phyloP scores from a whole-genome alignment of 2,113 vertebrate species.

The Lucifuga dentata region DNA sequence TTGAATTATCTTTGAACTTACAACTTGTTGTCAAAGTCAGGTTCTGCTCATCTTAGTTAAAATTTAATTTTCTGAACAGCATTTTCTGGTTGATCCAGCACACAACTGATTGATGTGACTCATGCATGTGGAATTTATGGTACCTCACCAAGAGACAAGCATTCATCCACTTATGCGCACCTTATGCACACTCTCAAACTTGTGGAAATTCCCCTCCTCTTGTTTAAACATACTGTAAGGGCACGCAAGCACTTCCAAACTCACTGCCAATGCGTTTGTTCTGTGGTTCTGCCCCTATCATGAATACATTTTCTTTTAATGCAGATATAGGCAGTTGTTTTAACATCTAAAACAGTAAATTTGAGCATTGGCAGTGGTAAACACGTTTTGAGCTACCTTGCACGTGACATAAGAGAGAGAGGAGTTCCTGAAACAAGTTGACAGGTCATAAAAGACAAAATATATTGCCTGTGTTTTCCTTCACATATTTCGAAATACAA shows the following conservation, averaged over 20 bases:
- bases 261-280: neutral
- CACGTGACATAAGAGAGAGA: slow-evolving; percentile 30
- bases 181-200: slow-evolving; percentile 16
- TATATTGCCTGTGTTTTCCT: neutral
- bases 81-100: neutral
- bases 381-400: slow-evolving; percentile 22
- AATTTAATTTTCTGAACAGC: neutral
- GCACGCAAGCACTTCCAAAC: slow-evolving; percentile 12
- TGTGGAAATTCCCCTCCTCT: slow-evolving; percentile 43
- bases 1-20: neutral
- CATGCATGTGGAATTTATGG: neutral
- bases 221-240: neutral
- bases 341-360: slow-evolving; percentile 3
- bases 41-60: neutral
- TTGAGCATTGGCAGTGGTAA: slow-evolving; percentile 3
- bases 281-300: no score
- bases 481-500: neutral
- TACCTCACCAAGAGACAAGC: neutral
- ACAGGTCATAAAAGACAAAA: slow-evolving; percentile 52
- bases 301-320: no score
- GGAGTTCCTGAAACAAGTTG: slow-evolving; percentile 46
- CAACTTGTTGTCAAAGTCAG: neutral
- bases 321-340: no score
- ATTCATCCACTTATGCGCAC: slow-evolving; percentile 7
- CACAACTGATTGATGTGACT: neutral